A percentile compares a stretch with the other conserved stretches of the same genome.
Conservation (phyloP, 2,797 vertebrate species). For the Chelon labrosus region DNA sequence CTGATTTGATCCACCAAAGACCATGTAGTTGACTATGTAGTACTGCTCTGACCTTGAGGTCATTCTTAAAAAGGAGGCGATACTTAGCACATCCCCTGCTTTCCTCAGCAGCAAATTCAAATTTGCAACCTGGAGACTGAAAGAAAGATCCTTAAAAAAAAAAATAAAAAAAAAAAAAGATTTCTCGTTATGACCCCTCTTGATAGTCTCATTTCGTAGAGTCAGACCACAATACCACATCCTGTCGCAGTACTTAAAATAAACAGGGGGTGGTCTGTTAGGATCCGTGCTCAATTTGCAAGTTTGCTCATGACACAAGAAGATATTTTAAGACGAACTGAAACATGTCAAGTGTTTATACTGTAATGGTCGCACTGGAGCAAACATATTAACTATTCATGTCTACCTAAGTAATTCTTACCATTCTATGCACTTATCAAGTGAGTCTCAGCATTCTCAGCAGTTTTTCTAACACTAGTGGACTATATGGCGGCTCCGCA, state of each 20-base stretch:
- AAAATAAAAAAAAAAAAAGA: too few species aligned
- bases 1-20: background rate
- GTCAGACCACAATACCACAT: constrained; percentile 60
- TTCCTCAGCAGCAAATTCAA: background rate
- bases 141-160: constrained; percentile 14
- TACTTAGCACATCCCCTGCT: background rate
- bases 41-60: background rate
- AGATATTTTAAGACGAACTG: background rate
- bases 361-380: background rate
- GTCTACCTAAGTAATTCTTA: background rate
- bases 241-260: constrained; percentile 58
- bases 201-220: constrained; percentile 16
- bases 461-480: too few species aligned
- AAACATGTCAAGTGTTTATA: background rate
- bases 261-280: constrained; percentile 26
- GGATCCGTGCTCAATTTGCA: constrained; percentile 27
- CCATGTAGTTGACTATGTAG: background rate
- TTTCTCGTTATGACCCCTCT: constrained; percentile 25
- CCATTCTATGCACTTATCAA: background rate
- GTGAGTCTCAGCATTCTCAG: too few species aligned
- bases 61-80: background rate
- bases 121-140: background rate
- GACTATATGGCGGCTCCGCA: too few species aligned
- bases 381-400: background rate
- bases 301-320: background rate